Evolutionary conservation across 1,140 invertebrate species (phyloP).

Genomic region (honey bee (Apis mellifera)): Amel_HAv3.1 CM009940.2:9291501-9292000

Average conservation of each 20-base stretch:
- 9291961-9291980: constrained; percentile 37
- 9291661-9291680: constrained; percentile 2
- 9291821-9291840: neutral
- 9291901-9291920: constrained; percentile 46
- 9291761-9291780: constrained; percentile 53
- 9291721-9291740: constrained; percentile 52
- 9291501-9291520: neutral
- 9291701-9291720: constrained; percentile 5
- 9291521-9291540: neutral
- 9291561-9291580: neutral
- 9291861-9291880: constrained; percentile 37
- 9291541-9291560: constrained; percentile 6
- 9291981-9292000: constrained; percentile 50
- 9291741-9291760: constrained; percentile 42
- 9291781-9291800: constrained; percentile 65
- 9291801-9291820: constrained; percentile 45
- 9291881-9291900: constrained; percentile 35
- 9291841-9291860: constrained; percentile 28
- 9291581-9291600: constrained; percentile 27
- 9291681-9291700: constrained; percentile 17
- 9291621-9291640: constrained; percentile 43
- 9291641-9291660: constrained; percentile 35
- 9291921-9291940: constrained; percentile 60
- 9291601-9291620: constrained; percentile 33
- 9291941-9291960: constrained; percentile 57